Evolutionary conservation across 2,797 vertebrate genomes (phyloP).

Genomic region (Gadopsis marmoratus): DNA sequence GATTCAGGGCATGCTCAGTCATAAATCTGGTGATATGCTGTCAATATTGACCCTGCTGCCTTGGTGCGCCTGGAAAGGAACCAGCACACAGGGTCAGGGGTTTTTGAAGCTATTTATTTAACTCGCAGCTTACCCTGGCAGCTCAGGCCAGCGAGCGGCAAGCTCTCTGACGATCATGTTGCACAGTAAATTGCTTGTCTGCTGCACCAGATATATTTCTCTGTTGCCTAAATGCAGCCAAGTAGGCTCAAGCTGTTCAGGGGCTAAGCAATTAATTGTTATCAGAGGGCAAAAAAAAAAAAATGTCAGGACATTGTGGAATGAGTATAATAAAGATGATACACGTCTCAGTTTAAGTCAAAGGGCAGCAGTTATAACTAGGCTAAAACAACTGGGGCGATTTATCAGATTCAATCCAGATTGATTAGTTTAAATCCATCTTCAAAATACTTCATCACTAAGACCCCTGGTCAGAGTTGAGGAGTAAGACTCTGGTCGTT

Average conservation of each 20-base stretch:
- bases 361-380: neutral
- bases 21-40: conserved; percentile 55
- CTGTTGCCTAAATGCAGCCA: conserved; percentile 2
- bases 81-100: conserved; percentile 15
- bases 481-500: neutral
- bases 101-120: conserved; percentile 36
- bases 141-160: neutral
- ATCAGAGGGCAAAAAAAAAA: conserved; percentile 10
- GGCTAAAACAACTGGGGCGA: too few species aligned
- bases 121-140: conserved; percentile 20
- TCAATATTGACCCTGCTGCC: conserved; percentile 62
- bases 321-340: conserved; percentile 5
- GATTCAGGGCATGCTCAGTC: conserved; percentile 47
- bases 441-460: conserved; percentile 6
- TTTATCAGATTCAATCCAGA: neutral
- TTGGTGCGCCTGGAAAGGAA: neutral
- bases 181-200: conserved; percentile 19
- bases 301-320: conserved; percentile 15
- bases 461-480: neutral
- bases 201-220: conserved; percentile 15
- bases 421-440: neutral
- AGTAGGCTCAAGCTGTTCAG: conserved; percentile 16
- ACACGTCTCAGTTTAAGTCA: neutral
- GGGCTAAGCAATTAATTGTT: conserved; percentile 7
- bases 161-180: neutral